Evolutionary conservation across 64 coral and sea anemone genomes (phyloP).

Genomic region (Pocillopora damicornis): DNA sequence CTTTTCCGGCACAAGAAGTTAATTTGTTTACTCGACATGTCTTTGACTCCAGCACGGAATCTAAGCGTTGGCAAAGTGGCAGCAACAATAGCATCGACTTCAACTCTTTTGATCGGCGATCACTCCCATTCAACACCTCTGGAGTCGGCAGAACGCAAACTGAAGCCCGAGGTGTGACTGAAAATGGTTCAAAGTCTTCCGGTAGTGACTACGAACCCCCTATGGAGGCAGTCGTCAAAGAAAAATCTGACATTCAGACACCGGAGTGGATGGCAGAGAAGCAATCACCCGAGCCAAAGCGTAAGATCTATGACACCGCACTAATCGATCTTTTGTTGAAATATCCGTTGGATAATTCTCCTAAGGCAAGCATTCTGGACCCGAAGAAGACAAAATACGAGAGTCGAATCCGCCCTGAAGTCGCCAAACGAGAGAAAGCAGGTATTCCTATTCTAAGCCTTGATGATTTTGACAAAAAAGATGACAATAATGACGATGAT

Average conservation of each 20-base stretch:
- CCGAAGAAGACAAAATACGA: neutral
- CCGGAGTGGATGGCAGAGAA: constrained; percentile 6
- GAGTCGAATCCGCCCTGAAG: neutral
- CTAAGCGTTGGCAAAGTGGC: neutral
- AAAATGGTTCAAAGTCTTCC: neutral
- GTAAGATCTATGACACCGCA: neutral
- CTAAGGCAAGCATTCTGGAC: neutral
- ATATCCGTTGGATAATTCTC: neutral
- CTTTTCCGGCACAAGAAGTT: neutral
- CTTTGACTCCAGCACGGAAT: neutral
- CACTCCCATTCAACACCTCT: neutral
- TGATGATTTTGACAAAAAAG: constrained; percentile 1
- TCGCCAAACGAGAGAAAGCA: neutral
- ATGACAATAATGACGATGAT: constrained; percentile 14
- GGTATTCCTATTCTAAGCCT: neutral
- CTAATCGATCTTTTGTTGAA: neutral
- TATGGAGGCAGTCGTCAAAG: neutral
- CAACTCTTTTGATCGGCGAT: neutral
- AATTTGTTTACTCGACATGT: neutral
- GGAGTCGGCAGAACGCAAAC: neutral
- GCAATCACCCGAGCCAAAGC: neutral
- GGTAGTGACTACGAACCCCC: neutral
- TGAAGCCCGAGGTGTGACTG: neutral
- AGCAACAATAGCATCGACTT: neutral
- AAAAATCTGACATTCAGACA: neutral